Percentiles rank a stretch among this genome's conserved stretches.
These are phyloP conservation scores for Drosophila rellima DNA, from an alignment of 2,888 invertebrate genomes.

Conservation along the genomic window DNA sequence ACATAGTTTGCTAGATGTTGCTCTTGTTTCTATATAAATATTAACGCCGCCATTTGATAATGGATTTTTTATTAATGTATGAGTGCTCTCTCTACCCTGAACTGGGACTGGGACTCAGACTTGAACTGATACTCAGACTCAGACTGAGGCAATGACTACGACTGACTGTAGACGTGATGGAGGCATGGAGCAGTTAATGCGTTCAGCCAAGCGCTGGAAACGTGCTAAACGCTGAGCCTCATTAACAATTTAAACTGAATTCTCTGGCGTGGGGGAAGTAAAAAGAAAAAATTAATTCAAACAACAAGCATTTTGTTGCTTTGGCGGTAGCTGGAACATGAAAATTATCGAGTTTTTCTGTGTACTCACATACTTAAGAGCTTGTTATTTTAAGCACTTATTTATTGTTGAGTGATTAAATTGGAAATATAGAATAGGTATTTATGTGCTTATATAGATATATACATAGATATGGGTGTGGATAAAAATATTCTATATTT, in stretches of 20 bases:
- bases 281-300: conserved; percentile 11
- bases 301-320: conserved; percentile 10
- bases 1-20: conserved; percentile 23
- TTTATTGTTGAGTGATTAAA: conserved; percentile 13
- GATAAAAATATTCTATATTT: too few species aligned
- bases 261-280: conserved; percentile 17
- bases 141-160: not conserved
- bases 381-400: conserved; percentile 19
- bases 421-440: not conserved
- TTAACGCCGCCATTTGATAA: conserved; percentile 74
- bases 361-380: conserved; percentile 19
- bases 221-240: conserved; percentile 70
- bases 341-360: conserved; percentile 31
- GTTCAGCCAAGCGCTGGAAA: conserved; percentile 68
- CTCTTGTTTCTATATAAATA: conserved; percentile 43
- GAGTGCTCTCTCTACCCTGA: conserved; percentile 35
- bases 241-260: conserved; percentile 71
- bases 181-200: conserved; percentile 43
- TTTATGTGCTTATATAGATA: too few species aligned
- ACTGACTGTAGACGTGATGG: conserved; percentile 15
- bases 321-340: conserved; percentile 15
- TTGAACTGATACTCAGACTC: not conserved
- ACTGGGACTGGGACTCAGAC: conserved; percentile 14
- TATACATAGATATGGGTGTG: too few species aligned
- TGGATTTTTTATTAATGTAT: conserved; percentile 71